phyloP scores from a whole-genome alignment of 2,113 vertebrate species.

The Myotis lucifugus region DNA sequence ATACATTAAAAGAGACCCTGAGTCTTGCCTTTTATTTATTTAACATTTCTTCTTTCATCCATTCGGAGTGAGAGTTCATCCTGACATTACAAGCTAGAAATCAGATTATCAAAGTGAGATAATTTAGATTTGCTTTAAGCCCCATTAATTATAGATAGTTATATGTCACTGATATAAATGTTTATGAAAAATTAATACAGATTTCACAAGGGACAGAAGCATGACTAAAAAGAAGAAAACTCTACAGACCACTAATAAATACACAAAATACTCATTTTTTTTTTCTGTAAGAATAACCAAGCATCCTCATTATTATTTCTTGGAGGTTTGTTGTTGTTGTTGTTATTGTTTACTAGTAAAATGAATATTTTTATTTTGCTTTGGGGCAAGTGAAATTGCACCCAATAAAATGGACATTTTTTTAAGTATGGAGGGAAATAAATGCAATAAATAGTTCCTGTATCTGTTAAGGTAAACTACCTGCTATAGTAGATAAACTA shows the following conservation, averaged over 20 bases:
- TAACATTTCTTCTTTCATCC: neutral
- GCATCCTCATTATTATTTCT: neutral
- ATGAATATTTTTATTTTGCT: neutral
- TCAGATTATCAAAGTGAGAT: neutral
- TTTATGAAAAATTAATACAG: neutral
- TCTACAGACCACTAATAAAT: neutral
- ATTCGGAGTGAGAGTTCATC: neutral
- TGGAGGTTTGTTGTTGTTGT: neutral
- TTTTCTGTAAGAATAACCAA: neutral
- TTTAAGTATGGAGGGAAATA: neutral
- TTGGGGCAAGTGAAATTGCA: neutral
- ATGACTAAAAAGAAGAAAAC: neutral
- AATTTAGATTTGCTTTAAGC: conserved; percentile 25
- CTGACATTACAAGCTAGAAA: neutral
- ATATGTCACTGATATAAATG: neutral
- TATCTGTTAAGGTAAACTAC: neutral
- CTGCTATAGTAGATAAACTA: neutral
- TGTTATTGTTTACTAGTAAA: neutral
- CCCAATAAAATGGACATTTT: neutral
- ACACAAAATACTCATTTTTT: neutral
- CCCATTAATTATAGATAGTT: neutral
- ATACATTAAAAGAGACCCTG: neutral
- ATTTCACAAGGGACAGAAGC: neutral
- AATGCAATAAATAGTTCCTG: neutral
- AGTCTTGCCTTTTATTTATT: neutral